Base-by-base conservation (phyloP, 2,113 vertebrate genomes). In the Verasper variegatus region DNA sequence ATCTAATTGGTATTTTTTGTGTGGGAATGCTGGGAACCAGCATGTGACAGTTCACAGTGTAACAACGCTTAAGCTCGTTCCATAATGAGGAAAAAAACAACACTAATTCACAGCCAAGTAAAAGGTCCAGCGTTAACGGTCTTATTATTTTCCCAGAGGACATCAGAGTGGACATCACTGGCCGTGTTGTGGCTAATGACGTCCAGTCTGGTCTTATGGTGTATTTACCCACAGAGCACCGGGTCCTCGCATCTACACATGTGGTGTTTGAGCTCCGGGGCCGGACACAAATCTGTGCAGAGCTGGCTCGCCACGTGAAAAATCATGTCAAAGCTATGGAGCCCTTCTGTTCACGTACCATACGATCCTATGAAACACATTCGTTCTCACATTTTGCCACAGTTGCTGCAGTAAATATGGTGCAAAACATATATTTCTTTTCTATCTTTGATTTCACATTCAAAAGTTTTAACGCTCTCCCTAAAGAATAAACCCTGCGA, bases 281-380 rank as follows among this genome's bases (percentile, higher is more conserved):
- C 69, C 79, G 72, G 66, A 24, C 69, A 76, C 61, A 78, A 80
- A 81, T 82, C 71, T 67, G 76, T 81, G 65, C 65, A 77, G 70
- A 85, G 66, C 54, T 87, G 86, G 81, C 71, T 78, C 40, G 52
- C 49, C 58, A 71, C 71, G 55, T 15, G 57, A n/a, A 76, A 80
- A 82, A 68, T 49, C 17, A 80, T 78, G 75, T 86, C 76, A 77
- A 67, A 66, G 21, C 37, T 63, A 3, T 12, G 21, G 65, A 42
- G 71, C 37, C 83, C 83, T 86, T 84, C 76, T 88, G 83, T 86
- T 86, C 60, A 71, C 57, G 56, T 59, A 69, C n/a, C 45, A 21
- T 31, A 6, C 31, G 7, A 8, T 31, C 31, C 31, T 31, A 31
- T 31, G 31, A 31, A 31, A 31, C 6, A 31, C 31, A 31, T 26